Percentiles rank a stretch among this genome's conserved stretches.
phyloP scores from a whole-genome alignment of 2,797 vertebrate species.

The Eulemur rubriventer region DNA sequence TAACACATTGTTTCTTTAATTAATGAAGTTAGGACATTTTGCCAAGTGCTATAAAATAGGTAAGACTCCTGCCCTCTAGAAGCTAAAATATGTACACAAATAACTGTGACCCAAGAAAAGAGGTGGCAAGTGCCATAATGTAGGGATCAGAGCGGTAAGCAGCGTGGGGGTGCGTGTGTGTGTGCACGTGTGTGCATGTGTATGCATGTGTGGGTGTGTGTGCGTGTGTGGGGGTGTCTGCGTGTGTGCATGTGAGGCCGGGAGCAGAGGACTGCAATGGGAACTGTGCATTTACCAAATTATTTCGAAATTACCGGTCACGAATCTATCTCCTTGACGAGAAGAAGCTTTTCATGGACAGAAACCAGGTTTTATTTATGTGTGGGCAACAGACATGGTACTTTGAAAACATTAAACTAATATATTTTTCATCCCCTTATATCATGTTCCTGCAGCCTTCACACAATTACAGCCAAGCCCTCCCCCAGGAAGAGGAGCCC shows the following conservation, averaged over 20 bases:
- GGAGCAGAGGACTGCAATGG: background rate
- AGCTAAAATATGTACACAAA: background rate
- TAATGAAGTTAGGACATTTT: background rate
- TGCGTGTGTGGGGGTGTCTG: background rate
- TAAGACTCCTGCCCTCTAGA: background rate
- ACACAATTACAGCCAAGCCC: background rate
- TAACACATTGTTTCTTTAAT: background rate
- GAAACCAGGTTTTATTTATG: constrained; percentile 46
- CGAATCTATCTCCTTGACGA: background rate
- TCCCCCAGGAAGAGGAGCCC: background rate
- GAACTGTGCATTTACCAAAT: background rate
- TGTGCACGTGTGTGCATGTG: background rate
- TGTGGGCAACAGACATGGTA: background rate
- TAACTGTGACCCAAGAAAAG: background rate
- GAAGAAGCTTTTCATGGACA: background rate
- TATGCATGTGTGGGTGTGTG: fast-evolving
- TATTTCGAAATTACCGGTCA: background rate
- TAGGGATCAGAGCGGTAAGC: background rate
- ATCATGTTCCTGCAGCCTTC: background rate
- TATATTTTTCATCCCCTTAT: constrained; percentile 13
- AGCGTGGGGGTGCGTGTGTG: background rate
- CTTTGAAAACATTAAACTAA: constrained; percentile 32
- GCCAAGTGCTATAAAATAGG: background rate
- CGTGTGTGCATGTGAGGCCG: fast-evolving
- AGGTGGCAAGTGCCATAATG: background rate